A percentile compares a stretch with the other conserved stretches of the same genome.
Conservation (phyloP, 2,888 invertebrate genomes). For the Lutraria lutraria region DNA sequence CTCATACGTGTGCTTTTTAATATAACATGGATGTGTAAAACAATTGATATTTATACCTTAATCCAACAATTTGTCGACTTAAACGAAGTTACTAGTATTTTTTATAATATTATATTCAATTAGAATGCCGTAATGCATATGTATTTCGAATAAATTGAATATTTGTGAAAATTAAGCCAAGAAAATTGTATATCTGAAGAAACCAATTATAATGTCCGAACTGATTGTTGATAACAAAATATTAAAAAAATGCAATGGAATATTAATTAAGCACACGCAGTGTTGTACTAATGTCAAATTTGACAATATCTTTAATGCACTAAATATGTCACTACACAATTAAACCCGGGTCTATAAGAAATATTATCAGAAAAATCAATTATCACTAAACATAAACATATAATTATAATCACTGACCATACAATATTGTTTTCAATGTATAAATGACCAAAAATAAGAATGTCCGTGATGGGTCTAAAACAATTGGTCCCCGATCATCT, state of each 20-base stretch:
- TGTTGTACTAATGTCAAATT: neutral
- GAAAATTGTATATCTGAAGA: conserved; percentile 15
- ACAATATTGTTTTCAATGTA: neutral
- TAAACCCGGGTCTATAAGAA: neutral
- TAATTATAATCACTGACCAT: neutral
- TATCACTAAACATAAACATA: neutral
- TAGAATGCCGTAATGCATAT: neutral
- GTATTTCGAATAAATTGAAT: neutral
- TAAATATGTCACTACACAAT: neutral
- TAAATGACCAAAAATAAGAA: neutral
- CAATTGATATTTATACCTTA: no score
- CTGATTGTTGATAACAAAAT: neutral
- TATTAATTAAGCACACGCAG: neutral
- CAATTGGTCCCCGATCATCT: neutral
- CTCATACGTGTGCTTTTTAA: neutral
- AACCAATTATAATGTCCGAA: neutral
- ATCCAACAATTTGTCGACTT: no score
- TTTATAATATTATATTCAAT: neutral
- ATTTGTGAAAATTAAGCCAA: neutral
- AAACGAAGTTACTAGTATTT: neutral
- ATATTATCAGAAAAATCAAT: conserved; percentile 12
- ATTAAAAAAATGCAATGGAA: neutral
- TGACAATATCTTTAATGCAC: neutral
- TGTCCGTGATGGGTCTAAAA: neutral
- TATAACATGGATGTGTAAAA: no score